phyloP scores from a whole-genome alignment of 2,113 vertebrate genomes.

The Boleophthalmus pectinirostris region DNA sequence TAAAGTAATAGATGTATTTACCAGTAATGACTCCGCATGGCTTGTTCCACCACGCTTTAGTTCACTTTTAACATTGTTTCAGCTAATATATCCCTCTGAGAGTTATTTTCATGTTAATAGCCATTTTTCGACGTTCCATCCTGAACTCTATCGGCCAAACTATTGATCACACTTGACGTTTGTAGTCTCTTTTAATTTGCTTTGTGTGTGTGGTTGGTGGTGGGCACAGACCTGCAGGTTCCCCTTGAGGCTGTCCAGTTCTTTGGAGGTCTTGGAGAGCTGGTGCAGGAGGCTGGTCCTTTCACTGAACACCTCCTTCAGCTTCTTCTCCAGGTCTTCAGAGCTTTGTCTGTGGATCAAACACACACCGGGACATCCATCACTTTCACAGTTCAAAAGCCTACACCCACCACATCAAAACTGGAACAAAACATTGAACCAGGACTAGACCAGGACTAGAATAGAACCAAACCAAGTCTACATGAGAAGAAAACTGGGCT shows the following conservation, averaged over 20 bases:
- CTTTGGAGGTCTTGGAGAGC: slow-evolving; percentile 91
- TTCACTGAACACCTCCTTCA: slow-evolving; percentile 93
- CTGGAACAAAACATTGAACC: background rate
- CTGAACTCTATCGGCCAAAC: too few species aligned
- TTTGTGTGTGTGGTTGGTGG: background rate
- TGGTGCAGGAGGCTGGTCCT: slow-evolving; percentile 89
- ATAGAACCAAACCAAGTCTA: background rate
- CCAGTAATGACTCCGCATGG: too few species aligned
- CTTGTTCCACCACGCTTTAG: too few species aligned
- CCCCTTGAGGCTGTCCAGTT: slow-evolving; percentile 91
- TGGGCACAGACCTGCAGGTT: slow-evolving; percentile 87
- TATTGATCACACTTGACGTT: background rate
- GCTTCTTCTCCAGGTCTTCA: slow-evolving; percentile 89
- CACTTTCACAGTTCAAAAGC: slow-evolving; percentile 5
- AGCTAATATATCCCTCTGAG: too few species aligned
- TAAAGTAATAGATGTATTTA: too few species aligned
- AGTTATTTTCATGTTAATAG: too few species aligned
- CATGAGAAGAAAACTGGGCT: background rate
- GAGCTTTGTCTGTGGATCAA: slow-evolving; percentile 86
- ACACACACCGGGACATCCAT: slow-evolving; percentile 49
- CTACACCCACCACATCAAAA: background rate
- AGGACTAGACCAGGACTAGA: background rate
- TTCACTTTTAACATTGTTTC: too few species aligned
- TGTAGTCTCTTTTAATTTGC: background rate
- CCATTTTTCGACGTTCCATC: too few species aligned